Conservation (phyloP, 2,888 invertebrate genomes). For the Lacanobia oleracea region DNA sequence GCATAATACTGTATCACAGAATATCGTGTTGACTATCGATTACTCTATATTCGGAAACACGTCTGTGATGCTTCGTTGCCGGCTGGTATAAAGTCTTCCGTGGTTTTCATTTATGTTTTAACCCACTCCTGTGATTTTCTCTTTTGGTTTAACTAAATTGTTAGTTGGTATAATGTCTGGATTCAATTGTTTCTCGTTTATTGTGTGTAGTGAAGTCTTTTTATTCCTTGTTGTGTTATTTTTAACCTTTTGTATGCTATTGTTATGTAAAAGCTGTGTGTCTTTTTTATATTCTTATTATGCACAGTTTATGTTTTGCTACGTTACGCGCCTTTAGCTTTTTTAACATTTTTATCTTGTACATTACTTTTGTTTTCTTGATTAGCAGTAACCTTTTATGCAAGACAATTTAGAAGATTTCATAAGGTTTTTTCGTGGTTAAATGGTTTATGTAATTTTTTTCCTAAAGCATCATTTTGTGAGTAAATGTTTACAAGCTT, state of each 20-base stretch:
- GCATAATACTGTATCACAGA: constrained; percentile 37
- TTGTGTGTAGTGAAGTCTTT: constrained; percentile 36
- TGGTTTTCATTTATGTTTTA: constrained; percentile 47
- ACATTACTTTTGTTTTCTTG: constrained; percentile 12
- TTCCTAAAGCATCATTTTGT: neutral
- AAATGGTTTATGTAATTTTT: neutral
- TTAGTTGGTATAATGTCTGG: constrained; percentile 53
- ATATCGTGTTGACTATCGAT: constrained; percentile 55
- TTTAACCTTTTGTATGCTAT: constrained; percentile 42
- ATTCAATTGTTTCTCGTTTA: constrained; percentile 50
- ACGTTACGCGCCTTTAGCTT: constrained; percentile 38
- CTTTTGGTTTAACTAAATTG: constrained; percentile 47
- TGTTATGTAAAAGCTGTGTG: constrained; percentile 44
- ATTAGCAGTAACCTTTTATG: constrained; percentile 26
- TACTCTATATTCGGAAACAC: constrained; percentile 64
- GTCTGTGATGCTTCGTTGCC: constrained; percentile 65
- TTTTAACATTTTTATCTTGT: constrained; percentile 43
- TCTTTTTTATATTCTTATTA: constrained; percentile 38
- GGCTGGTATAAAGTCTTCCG: constrained; percentile 68
- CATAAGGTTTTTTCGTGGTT: neutral
- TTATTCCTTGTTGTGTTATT: constrained; percentile 34
- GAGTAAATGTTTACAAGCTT: too few species aligned
- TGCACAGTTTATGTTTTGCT: constrained; percentile 30
- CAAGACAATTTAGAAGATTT: neutral
- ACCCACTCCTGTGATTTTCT: constrained; percentile 47